Base-by-base conservation (phyloP, 2,113 vertebrate genomes). In the Parus major region DNA sequence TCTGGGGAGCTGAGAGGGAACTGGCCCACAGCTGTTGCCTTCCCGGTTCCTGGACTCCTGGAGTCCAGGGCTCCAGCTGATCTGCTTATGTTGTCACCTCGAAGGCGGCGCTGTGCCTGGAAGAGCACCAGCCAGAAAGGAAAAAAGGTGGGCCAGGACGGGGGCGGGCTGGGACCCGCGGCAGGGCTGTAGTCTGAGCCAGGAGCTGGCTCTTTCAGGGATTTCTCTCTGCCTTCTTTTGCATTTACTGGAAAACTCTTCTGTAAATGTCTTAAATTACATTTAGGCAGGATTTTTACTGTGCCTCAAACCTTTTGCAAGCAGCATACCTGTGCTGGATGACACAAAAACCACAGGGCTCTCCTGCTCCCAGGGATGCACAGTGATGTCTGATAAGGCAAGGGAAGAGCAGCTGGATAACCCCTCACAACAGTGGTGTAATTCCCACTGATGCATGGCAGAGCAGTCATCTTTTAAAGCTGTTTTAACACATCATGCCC, bases 351-450 rank as follows among this genome's bases (percentile, higher is more conserved):
- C 2, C 16, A n/a, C 12, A 0, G 1, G n/a, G 29, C 23, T 86
- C 0, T 1, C 2, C 20, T 2, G 5, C 50, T 75, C 68, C 25
- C 33, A 19, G 69, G 60, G 77, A 44, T 0, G 0, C 0, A 1
- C 2, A 42, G 19, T 1, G 3, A 39, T 2, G 16, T 35, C 49
- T 7, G 14, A 29, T 3, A 2, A 5, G 24, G 42, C 5, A 7
- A 59, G 57, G 29, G 57, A 59, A n/a, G 14, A 73, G 88, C 29
- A 41, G 55, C 50, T 8, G 3, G 66, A 10, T 1, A 8, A 36
- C 4, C 15, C 69, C 49, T 55, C 23, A 1, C 10, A 25, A 7
- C 0, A 4, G 28, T 0, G 1, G 10, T 5, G 20, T 20, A 5
- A 10, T 20, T 88, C 59, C 56, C 44, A n/a, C n/a, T 0, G 16